phyloP scores from a whole-genome alignment of 2,888 invertebrate genomes.

The Prosapia bicincta region DNA sequence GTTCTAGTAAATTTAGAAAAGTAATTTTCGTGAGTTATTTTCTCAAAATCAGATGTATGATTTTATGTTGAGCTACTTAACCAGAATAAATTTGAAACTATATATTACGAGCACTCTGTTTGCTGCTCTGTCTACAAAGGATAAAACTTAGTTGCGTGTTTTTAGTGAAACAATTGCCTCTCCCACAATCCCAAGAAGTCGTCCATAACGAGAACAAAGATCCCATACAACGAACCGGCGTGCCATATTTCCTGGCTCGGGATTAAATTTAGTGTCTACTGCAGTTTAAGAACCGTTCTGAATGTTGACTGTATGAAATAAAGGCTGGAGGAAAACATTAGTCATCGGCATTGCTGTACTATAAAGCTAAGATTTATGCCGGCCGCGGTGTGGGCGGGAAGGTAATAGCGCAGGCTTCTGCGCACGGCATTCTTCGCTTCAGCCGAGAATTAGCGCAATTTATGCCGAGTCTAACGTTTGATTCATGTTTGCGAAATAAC shows the following conservation, averaged over 20 bases:
- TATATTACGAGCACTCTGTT: too few relatives aligned
- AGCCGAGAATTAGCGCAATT: not conserved
- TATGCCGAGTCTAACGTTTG: not conserved
- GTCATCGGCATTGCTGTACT: not conserved
- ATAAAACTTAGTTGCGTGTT: too few relatives aligned
- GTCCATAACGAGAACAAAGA: not conserved
- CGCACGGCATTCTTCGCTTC: not conserved
- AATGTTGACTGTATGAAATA: slow-evolving; percentile 2
- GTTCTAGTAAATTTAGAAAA: too few relatives aligned
- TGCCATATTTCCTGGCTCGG: not conserved
- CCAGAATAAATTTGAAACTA: too few relatives aligned
- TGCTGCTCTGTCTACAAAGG: too few relatives aligned
- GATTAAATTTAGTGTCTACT: not conserved
- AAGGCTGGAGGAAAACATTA: not conserved
- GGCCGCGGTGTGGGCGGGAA: not conserved
- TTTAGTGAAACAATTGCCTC: too few relatives aligned
- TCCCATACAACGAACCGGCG: not conserved
- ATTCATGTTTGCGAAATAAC: not conserved
- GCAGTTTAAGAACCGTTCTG: not conserved
- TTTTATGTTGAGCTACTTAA: too few relatives aligned
- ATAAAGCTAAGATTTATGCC: not conserved
- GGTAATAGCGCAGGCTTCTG: not conserved
- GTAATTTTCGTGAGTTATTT: too few relatives aligned
- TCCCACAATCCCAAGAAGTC: not conserved
- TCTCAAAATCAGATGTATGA: too few relatives aligned